phyloP scores from a whole-genome alignment of 2,888 invertebrate genomes.

The Torymus auratus region DNA sequence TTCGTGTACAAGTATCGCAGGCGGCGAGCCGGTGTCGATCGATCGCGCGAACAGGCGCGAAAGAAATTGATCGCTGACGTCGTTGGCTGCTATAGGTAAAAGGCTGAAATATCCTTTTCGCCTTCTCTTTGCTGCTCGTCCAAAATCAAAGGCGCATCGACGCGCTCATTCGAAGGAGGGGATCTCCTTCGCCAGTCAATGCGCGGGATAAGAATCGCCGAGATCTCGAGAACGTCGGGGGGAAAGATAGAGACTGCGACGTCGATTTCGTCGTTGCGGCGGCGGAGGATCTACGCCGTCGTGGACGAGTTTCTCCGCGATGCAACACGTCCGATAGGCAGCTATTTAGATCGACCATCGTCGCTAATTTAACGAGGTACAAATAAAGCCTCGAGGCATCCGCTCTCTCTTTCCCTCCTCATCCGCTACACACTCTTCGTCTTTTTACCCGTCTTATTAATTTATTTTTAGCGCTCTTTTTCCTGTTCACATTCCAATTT shows the following conservation, averaged over 20 bases:
- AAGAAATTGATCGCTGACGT: slow-evolving; percentile 41
- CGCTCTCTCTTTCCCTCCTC: neutral
- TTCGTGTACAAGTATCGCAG: neutral
- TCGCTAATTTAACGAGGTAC: slow-evolving; percentile 73
- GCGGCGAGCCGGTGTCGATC: slow-evolving; percentile 28
- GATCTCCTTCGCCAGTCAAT: slow-evolving; percentile 28
- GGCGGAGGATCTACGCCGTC: neutral
- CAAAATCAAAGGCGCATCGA: slow-evolving; percentile 27
- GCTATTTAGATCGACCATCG: slow-evolving; percentile 68
- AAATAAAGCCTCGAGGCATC: slow-evolving; percentile 66
- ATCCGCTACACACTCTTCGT: neutral
- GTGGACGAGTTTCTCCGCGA: slow-evolving; percentile 45
- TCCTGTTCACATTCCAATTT: neutral
- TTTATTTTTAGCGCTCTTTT: neutral
- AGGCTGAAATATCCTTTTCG: slow-evolving; percentile 4
- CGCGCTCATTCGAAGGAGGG: neutral
- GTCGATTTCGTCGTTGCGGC: too few relatives aligned
- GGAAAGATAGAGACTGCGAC: too few relatives aligned
- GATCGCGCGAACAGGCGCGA: slow-evolving; percentile 14
- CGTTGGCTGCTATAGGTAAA: neutral
- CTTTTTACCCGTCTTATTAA: neutral
- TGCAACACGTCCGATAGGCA: slow-evolving; percentile 42
- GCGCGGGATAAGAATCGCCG: slow-evolving; percentile 48
- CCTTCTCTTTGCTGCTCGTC: neutral
- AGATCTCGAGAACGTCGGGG: slow-evolving; percentile 8